Conservation (phyloP, 1,140 invertebrate species). For the Brachionus plicatilis region DNA sequence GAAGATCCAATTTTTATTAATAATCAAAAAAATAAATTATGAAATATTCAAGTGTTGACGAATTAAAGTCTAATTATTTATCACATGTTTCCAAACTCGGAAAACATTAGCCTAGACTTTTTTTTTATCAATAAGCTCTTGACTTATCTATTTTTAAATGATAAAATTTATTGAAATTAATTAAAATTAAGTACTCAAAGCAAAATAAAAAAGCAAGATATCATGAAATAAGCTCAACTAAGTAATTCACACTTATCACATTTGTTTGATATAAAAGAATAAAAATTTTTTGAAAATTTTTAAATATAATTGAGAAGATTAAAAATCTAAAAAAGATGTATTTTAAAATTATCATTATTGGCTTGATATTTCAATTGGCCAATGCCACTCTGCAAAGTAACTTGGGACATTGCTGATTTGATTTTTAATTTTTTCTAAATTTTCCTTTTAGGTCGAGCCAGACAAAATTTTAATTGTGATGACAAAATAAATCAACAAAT, state of each 20-base stretch:
- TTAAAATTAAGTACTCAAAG: not conserved
- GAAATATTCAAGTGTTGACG: not conserved
- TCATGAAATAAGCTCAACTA: not conserved
- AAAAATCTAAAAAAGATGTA: not conserved
- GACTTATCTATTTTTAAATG: not conserved
- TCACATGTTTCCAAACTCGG: not conserved
- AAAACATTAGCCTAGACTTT: not conserved
- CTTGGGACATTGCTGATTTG: not conserved
- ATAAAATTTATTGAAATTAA: not conserved
- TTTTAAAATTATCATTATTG: not conserved
- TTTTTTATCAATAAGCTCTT: not conserved
- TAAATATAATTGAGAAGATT: not conserved
- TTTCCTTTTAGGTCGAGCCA: not conserved
- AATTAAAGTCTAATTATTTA: not conserved
- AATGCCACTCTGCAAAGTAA: not conserved
- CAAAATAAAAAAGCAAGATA: not conserved
- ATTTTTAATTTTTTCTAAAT: not conserved
- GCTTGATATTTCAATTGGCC: not conserved
- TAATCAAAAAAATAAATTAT: not conserved
- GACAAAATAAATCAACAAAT: not conserved
- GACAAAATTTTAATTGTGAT: conserved; percentile 32
- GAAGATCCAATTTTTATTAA: not conserved
- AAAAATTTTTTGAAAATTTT: not conserved
- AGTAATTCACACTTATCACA: not conserved
- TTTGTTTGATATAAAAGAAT: not conserved